Evolutionary conservation across 2,113 vertebrate species (phyloP), one percentile per base, ranked within the genome.

Genomic region (Xenopus borealis): DNA sequence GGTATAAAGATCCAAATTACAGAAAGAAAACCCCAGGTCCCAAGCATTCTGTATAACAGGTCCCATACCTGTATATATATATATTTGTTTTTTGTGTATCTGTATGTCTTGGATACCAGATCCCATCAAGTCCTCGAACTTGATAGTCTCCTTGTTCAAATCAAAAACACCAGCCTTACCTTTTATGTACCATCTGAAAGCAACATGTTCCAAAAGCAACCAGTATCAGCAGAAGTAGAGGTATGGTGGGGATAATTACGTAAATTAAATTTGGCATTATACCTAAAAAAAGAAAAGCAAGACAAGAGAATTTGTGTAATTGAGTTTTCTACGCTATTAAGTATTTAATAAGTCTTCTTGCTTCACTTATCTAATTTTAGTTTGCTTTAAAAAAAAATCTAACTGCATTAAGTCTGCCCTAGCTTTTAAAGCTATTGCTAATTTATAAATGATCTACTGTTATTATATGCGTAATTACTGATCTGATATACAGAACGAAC

Each of bases 171-270:
- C 47, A 10, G 61, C 23, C 78, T 91, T 86, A 97, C 95, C 94
- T 97, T 86, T 91, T 91, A 84, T 93, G 92, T 53, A 98, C 69
- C 93, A 93, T 95, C 92, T 97, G 96, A 83, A 95, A 94, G 83
- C 95, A 99, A 85, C 95, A 97, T 6, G 94, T 97, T 69, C 94
- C 95, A 78, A 96, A 94, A 80, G 96, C 97, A 87, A 97, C 95
- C 80, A 98, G 80, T 88, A 98, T 97, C 86, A 99, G 87, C 82
- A 98, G 88, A 40, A 99, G 89, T 66, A 98, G 86, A 1, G 97
- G 96, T 83, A 99, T 96, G 27, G 96, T 96, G 58, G 96, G 96
- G 81, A 99, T 96, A 81, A 97, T 86, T 2, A 98, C 92, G 62
- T 98, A 99, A 79, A 99, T 92, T 86, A 98, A 85, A 78, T 93